phyloP scores from a whole-genome alignment of 2,888 invertebrate species.

The Meiosimyza decipiens region DNA sequence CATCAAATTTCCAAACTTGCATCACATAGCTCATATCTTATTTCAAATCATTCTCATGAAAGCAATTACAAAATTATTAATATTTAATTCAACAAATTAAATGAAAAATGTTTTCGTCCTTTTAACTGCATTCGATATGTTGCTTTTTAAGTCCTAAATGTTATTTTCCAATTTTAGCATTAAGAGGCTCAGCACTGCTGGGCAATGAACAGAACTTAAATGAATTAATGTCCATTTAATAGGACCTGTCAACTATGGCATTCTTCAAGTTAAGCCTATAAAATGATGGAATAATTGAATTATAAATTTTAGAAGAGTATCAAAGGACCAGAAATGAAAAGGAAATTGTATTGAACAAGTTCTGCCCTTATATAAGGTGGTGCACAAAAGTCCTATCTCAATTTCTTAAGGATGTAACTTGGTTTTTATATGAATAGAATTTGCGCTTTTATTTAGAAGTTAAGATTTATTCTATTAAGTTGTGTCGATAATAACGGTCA shows the following conservation, averaged over 20 bases:
- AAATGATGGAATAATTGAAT: constrained; percentile 29
- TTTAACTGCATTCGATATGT: not conserved
- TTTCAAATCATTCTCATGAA: constrained; percentile 9
- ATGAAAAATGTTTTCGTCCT: constrained; percentile 6
- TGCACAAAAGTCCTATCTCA: too few relatives aligned
- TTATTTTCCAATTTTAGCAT: too few relatives aligned
- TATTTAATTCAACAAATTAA: constrained; percentile 22
- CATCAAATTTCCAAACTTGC: not conserved
- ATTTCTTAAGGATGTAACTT: too few relatives aligned
- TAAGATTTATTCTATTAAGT: too few relatives aligned
- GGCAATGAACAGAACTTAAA: not conserved
- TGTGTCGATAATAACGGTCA: too few relatives aligned
- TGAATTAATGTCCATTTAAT: constrained; percentile 14
- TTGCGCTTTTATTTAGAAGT: too few relatives aligned
- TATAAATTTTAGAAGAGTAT: constrained; percentile 35
- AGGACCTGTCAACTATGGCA: not conserved
- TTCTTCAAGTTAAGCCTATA: not conserved
- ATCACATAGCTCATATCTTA: not conserved
- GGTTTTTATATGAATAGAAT: too few relatives aligned
- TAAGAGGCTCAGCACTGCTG: too few relatives aligned
- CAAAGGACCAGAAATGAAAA: not conserved
- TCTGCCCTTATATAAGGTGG: too few relatives aligned
- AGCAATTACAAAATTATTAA: constrained; percentile 24
- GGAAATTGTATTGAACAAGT: too few relatives aligned
- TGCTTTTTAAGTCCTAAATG: too few relatives aligned